Conservation (phyloP, 35 echinoderm and acorn worm species). For the Eucidaris tribuloides region DNA sequence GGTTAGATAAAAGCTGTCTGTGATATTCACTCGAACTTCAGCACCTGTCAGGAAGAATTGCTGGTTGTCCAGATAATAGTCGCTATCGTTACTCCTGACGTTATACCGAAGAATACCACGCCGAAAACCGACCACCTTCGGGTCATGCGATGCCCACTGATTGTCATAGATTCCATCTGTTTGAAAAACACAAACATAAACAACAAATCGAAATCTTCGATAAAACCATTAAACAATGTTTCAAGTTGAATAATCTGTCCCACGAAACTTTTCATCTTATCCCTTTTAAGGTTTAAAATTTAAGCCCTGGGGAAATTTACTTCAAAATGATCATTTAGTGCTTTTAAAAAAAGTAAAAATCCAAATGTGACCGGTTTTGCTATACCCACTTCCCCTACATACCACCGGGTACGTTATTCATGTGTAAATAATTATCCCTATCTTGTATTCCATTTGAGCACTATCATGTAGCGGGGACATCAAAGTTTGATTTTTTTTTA, state of each 20-base stretch:
- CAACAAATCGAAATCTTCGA: not conserved
- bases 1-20: not conserved
- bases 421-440: no score
- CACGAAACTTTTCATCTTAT: no score
- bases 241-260: not conserved
- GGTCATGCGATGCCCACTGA: not conserved
- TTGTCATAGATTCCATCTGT: not conserved
- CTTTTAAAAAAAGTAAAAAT: no score
- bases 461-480: no score
- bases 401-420: no score
- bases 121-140: slow-evolving; percentile 9
- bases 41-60: not conserved
- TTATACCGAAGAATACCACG: slow-evolving; percentile 1
- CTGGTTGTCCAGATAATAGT: not conserved
- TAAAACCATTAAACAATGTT: not conserved
- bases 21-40: not conserved
- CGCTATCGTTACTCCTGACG: not conserved
- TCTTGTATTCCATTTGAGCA: no score
- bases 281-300: no score
- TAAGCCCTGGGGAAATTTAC: no score
- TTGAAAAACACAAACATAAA: not conserved
- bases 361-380: no score
- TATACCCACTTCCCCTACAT: no score
- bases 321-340: no score
- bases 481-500: no score